phyloP scores from a whole-genome alignment of 2,113 vertebrate species.

The Pedetes capensis region DNA sequence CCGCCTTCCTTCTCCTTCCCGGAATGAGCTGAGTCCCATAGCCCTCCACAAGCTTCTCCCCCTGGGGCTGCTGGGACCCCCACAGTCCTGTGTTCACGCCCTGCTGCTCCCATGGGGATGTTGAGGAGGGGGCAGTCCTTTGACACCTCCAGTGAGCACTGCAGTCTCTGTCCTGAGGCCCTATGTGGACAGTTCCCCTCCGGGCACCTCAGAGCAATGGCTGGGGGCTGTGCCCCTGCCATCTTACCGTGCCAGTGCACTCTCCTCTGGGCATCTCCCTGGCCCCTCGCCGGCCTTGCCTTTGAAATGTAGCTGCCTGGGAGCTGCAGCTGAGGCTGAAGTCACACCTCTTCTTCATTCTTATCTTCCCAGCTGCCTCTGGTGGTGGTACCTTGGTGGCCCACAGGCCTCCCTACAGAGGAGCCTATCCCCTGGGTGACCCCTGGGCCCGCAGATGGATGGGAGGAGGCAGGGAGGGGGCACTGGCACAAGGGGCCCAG shows the following conservation, averaged over 20 bases:
- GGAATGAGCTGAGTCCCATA: no score
- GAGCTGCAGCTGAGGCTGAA: constrained; percentile 72
- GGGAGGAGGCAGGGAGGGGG: constrained; percentile 66
- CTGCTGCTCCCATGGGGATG: neutral
- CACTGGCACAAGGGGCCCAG: no score
- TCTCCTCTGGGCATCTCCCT: neutral
- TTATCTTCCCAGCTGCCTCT: constrained; percentile 72
- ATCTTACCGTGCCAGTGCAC: neutral
- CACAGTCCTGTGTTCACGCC: neutral
- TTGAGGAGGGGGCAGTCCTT: neutral
- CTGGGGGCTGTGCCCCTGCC: neutral
- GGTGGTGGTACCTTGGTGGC: constrained; percentile 80
- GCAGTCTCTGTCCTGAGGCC: neutral
- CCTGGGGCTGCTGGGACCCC: no score
- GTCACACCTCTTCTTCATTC: constrained; percentile 79
- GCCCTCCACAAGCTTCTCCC: no score
- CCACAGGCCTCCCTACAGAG: constrained; percentile 62
- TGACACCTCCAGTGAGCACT: neutral
- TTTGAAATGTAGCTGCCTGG: constrained; percentile 81
- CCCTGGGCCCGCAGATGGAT: constrained; percentile 76
- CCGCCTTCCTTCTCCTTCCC: neutral
- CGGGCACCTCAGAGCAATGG: fast-evolving
- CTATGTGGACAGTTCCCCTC: neutral
- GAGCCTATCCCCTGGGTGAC: constrained; percentile 81
- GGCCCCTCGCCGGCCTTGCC: constrained; percentile 23